Percentiles rank a stretch among this genome's conserved stretches.
Evolutionary conservation across 2,888 invertebrate species (phyloP).

Genomic region (Temnothorax rugatulus): DNA sequence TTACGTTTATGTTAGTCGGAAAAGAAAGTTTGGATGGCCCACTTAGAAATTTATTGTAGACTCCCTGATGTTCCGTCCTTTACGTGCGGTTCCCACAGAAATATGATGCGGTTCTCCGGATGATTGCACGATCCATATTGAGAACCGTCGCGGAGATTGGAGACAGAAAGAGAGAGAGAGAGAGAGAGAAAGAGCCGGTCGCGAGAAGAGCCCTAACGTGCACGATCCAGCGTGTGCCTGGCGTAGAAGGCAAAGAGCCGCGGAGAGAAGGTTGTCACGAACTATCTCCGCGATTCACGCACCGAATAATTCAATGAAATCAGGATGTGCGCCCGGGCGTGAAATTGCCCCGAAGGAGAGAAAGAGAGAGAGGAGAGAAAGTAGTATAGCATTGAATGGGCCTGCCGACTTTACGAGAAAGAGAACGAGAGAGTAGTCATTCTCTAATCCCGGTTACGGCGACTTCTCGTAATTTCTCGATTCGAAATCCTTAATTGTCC

Average conservation of each 20-base stretch:
- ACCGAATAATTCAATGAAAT: constrained; percentile 75
- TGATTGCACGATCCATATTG: neutral
- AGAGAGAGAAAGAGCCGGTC: neutral
- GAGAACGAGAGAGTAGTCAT: constrained; percentile 18
- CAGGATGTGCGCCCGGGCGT: constrained; percentile 67
- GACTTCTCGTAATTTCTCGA: constrained; percentile 47
- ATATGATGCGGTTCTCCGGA: constrained; percentile 4
- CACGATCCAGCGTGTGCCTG: constrained; percentile 25
- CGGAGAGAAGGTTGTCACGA: constrained; percentile 63
- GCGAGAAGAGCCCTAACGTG: constrained; percentile 1
- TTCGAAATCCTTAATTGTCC: constrained; percentile 53
- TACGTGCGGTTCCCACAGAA: neutral
- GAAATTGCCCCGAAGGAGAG: constrained; percentile 69
- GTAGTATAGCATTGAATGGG: constrained; percentile 52
- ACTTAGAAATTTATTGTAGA: constrained; percentile 27
- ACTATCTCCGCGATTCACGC: constrained; percentile 74
- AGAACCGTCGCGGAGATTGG: constrained; percentile 22
- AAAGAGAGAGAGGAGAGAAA: constrained; percentile 28
- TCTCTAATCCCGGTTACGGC: constrained; percentile 25
- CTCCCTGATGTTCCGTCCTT: neutral
- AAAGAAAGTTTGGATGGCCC: constrained; percentile 35
- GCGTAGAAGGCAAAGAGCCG: constrained; percentile 51
- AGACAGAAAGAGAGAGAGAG: neutral
- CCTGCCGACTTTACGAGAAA: neutral
- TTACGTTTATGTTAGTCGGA: neutral